Evolutionary conservation across 2,888 invertebrate genomes (phyloP).

Genomic region (Macroteleia sp.): DNA sequence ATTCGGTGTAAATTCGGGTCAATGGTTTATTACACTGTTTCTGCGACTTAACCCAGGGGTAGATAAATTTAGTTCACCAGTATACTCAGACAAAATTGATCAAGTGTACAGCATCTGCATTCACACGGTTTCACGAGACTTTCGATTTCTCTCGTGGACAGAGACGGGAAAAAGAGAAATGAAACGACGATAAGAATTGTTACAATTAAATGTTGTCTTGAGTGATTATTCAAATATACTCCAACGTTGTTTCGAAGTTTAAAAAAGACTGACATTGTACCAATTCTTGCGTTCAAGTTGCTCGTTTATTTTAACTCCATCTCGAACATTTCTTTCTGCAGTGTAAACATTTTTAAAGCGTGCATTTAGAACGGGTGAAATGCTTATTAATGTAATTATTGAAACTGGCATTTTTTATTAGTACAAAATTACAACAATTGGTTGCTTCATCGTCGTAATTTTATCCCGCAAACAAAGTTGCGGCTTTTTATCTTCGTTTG

Average conservation of each 20-base stretch:
- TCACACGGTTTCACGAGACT: constrained; percentile 2
- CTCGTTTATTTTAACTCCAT: constrained; percentile 24
- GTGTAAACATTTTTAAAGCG: neutral
- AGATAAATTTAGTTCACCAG: constrained; percentile 53
- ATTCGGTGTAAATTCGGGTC: constrained; percentile 53
- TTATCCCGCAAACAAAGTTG: too few species aligned
- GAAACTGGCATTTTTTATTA: too few species aligned
- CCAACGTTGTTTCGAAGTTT: constrained; percentile 8
- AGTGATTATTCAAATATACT: neutral
- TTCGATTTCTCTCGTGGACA: neutral
- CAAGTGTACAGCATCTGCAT: constrained; percentile 40
- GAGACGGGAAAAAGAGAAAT: neutral
- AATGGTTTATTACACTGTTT: constrained; percentile 62
- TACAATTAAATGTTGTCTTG: neutral
- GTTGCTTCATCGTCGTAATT: too few species aligned
- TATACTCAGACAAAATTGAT: constrained; percentile 50
- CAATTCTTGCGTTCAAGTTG: constrained; percentile 14
- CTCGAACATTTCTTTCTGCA: constrained; percentile 8
- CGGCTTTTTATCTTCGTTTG: too few species aligned
- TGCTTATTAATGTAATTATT: too few species aligned
- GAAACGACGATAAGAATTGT: too few species aligned
- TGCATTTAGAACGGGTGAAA: neutral
- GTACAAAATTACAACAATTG: too few species aligned
- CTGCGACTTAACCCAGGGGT: constrained; percentile 53
- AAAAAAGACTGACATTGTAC: constrained; percentile 16